Evolutionary conservation across 2,888 invertebrate genomes (phyloP).

Genomic region (Lasioglossum leucozonium): DNA sequence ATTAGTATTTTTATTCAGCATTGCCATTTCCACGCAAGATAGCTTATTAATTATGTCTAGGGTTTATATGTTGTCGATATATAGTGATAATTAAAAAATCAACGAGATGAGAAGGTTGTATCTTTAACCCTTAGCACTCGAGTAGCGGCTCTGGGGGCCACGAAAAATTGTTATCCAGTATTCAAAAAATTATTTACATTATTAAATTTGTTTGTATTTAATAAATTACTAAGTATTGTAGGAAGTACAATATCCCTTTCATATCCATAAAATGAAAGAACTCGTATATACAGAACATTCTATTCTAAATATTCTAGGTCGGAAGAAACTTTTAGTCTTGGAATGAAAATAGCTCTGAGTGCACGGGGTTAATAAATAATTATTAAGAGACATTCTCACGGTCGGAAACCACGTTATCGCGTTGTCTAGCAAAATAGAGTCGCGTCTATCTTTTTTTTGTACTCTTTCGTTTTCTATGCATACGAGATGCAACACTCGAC

Average conservation of each 20-base stretch:
- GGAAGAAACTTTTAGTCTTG: not conserved
- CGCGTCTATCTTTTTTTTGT: conserved; percentile 44
- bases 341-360: not conserved
- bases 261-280: not conserved
- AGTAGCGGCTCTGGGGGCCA: not conserved
- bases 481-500: conserved; percentile 1
- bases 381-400: not conserved
- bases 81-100: not conserved
- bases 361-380: not conserved
- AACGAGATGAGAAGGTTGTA: not conserved
- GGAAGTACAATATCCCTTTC: not conserved
- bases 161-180: not conserved
- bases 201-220: not conserved
- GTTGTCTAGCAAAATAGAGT: conserved; percentile 45
- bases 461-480: conserved; percentile 19
- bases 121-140: not conserved
- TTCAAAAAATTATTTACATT: not conserved
- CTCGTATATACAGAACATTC: too few relatives aligned
- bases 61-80: not conserved
- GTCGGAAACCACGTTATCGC: conserved; percentile 8
- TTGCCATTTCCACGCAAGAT: not conserved
- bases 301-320: too few relatives aligned
- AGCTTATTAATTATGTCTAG: not conserved
- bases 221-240: not conserved
- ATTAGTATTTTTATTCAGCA: not conserved